Evolutionary conservation across 92 coral and sea anemone species (phyloP).

Genomic region (Epizoanthus fatuus): DNA sequence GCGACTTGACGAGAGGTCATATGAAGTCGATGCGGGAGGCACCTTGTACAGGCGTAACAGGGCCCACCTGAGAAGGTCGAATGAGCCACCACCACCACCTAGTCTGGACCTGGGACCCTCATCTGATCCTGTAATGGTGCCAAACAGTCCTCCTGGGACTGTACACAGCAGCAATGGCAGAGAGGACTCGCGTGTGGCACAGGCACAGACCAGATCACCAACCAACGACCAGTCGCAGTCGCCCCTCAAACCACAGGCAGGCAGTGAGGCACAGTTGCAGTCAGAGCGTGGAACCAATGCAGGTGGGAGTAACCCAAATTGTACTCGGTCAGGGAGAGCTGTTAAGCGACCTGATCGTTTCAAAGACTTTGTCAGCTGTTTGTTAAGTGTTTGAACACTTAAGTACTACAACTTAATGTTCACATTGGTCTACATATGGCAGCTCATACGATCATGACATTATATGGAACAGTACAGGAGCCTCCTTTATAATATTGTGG

Average conservation of each 20-base stretch:
- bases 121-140: background rate
- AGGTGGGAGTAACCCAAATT: background rate
- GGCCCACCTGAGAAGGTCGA: constrained; percentile 30
- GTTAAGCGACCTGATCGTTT: background rate
- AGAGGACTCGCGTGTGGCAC: background rate
- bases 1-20: constrained; percentile 44
- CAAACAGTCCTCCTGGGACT: background rate
- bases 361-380: background rate
- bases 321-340: constrained; percentile 8
- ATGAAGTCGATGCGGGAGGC: constrained; percentile 29
- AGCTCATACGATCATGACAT: too few species aligned
- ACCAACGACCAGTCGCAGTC: constrained; percentile 2
- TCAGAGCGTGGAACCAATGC: background rate
- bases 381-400: background rate
- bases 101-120: constrained; percentile 6
- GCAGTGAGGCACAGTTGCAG: background rate
- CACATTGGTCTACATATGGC: background rate
- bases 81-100: constrained; percentile 5
- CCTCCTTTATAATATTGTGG: background rate
- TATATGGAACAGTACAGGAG: too few species aligned
- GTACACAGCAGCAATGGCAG: background rate
- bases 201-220: background rate
- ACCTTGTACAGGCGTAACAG: constrained; percentile 48
- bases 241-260: background rate
- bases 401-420: background rate